These are phyloP conservation scores for Scortum barcoo DNA, from an alignment of 2,113 vertebrate species.

Conservation along the genomic window DNA sequence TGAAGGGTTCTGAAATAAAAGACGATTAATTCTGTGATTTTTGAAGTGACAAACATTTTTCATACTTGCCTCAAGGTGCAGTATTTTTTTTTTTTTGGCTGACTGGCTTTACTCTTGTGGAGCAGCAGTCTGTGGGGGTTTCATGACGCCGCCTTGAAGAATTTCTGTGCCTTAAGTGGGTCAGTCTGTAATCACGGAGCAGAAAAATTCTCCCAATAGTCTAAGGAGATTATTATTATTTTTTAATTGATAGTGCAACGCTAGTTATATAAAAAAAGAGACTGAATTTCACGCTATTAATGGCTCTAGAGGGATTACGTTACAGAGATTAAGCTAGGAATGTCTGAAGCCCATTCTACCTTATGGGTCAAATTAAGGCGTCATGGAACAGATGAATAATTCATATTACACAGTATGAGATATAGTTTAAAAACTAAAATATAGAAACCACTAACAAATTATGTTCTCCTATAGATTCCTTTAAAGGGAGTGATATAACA, in stretches of 20 bases:
- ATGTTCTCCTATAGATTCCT: conserved; percentile 12
- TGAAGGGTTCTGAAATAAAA: conserved; percentile 31
- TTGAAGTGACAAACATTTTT: conserved; percentile 26
- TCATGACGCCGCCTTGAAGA: conserved; percentile 35
- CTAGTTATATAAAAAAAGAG: conserved; percentile 11
- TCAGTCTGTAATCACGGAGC: conserved; percentile 48
- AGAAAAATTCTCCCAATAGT: conserved; percentile 40
- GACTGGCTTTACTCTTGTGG: conserved; percentile 33
- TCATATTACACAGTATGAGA: conserved; percentile 13
- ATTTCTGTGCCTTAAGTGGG: conserved; percentile 53
- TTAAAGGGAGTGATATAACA: too few relatives aligned
- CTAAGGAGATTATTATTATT: conserved; percentile 28
- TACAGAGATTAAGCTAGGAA: conserved; percentile 9
- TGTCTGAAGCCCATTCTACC: conserved; percentile 15
- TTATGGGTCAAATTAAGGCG: conserved; percentile 38
- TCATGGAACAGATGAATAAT: conserved; percentile 44
- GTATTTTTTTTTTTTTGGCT: conserved; percentile 17
- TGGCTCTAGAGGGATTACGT: conserved; percentile 31
- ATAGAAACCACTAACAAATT: neutral
- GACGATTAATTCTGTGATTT: conserved; percentile 34
- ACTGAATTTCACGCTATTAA: conserved; percentile 39
- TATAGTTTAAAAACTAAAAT: conserved; percentile 10
- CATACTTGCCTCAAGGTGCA: conserved; percentile 39
- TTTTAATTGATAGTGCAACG: conserved; percentile 39
- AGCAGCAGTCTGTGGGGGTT: conserved; percentile 37